These are phyloP conservation scores for Acropora yongei DNA, from an alignment of 64 coral and sea anemone species.

Conservation along the genomic window DNA sequence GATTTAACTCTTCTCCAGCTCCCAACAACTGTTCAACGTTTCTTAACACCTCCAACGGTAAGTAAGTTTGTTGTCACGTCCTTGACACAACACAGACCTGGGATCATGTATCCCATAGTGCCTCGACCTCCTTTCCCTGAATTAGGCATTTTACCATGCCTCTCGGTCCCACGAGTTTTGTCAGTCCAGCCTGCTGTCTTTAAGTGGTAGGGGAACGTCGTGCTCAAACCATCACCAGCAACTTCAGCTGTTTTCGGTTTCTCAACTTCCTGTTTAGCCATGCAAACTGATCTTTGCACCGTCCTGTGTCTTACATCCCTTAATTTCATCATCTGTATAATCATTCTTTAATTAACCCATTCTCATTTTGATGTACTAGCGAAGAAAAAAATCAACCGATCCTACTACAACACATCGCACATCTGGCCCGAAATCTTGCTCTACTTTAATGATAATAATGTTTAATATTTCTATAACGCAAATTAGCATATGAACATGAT, in stretches of 20 bases:
- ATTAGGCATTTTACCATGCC: conserved; percentile 44
- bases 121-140: conserved; percentile 37
- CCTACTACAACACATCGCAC: no score
- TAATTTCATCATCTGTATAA: no score
- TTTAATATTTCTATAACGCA: no score
- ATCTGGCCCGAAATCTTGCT: neutral
- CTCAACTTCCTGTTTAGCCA: neutral
- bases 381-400: no score
- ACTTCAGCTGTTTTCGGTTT: neutral
- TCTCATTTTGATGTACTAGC: no score
- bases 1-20: neutral
- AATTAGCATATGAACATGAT: no score
- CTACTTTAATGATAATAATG: no score
- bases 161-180: conserved; percentile 51
- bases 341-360: no score
- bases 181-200: conserved; percentile 42
- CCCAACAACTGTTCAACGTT: conserved; percentile 38
- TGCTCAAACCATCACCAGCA: neutral
- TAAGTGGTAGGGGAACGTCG: conserved; percentile 32
- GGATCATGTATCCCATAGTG: conserved; percentile 63
- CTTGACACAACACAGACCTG: conserved; percentile 62
- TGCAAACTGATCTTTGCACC: conserved; percentile 41
- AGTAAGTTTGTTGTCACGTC: conserved; percentile 17
- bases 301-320: neutral
- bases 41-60: conserved; percentile 10